Percentiles rank a stretch among this genome's conserved stretches.
Conservation (phyloP, 2,888 invertebrate genomes). For the Cremastobaeus sp. region DNA sequence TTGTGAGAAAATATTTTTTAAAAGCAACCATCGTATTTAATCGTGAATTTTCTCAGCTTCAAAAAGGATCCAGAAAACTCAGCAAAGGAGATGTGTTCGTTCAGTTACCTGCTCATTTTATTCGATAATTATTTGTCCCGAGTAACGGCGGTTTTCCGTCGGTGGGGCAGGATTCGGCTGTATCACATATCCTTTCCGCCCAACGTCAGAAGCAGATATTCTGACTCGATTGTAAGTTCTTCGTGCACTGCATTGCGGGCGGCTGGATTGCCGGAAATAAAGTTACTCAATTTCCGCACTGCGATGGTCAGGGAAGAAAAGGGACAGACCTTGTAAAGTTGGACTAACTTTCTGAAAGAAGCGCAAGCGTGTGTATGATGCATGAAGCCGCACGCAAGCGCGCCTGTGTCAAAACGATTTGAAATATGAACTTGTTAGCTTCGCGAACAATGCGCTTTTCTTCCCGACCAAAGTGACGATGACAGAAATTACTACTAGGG, state of each 20-base stretch:
- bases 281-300: conserved; percentile 61
- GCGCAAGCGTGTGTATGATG: conserved; percentile 36
- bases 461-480: conserved; percentile 29
- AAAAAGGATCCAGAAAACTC: too few relatives aligned
- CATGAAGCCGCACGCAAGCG: conserved; percentile 21
- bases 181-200: conserved; percentile 41
- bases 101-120: too few relatives aligned
- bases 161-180: conserved; percentile 32
- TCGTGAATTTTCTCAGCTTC: too few relatives aligned
- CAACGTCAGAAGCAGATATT: conserved; percentile 55
- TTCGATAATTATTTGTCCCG: conserved; percentile 60
- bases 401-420: conserved; percentile 11
- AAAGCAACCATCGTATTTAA: neutral
- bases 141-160: conserved; percentile 44
- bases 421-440: conserved; percentile 48
- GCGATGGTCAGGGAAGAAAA: conserved; percentile 56
- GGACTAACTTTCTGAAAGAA: conserved; percentile 51
- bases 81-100: too few relatives aligned
- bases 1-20: too few relatives aligned
- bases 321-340: conserved; percentile 50
- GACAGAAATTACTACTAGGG: conserved; percentile 46
- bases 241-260: conserved; percentile 35
- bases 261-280: conserved; percentile 60
- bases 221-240: conserved; percentile 54
- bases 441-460: conserved; percentile 37